phyloP scores from a whole-genome alignment of 1,140 invertebrate genomes.

The Ganaspis sp. region DNA sequence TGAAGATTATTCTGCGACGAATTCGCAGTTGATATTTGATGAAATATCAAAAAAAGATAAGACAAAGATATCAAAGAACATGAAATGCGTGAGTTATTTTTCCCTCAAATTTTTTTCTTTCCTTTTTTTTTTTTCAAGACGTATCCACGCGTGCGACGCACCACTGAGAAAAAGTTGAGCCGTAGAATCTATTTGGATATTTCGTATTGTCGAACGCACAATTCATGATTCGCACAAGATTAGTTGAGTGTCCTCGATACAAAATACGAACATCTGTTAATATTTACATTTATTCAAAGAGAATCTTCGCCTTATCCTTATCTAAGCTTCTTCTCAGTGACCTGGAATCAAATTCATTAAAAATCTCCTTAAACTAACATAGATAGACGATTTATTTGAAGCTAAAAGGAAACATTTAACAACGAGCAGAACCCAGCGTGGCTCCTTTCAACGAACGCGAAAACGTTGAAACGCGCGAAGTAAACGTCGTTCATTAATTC shows the following conservation, averaged over 20 bases:
- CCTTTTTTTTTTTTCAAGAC: neutral
- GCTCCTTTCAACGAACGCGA: conserved; percentile 35
- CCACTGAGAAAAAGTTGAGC: conserved; percentile 31
- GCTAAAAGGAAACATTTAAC: conserved; percentile 58
- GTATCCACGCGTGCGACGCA: conserved; percentile 16
- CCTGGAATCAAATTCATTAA: conserved; percentile 9
- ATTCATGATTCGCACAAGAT: conserved; percentile 12
- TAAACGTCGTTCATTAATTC: conserved; percentile 17
- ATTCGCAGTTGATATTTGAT: conserved; percentile 30
- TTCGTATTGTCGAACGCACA: conserved; percentile 9
- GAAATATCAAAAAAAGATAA: neutral
- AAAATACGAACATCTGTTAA: conserved; percentile 21
- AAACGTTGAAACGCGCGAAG: conserved; percentile 28
- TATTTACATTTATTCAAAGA: conserved; percentile 20
- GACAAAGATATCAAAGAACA: neutral
- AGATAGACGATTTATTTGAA: conserved; percentile 39
- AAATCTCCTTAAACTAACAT: conserved; percentile 31
- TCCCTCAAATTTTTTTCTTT: too few relatives aligned
- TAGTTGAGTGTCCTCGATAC: conserved; percentile 21
- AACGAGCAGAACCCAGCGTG: conserved; percentile 53
- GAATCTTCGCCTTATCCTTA: conserved; percentile 20
- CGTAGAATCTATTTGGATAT: conserved; percentile 18
- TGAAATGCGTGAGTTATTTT: too few relatives aligned
- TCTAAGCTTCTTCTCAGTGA: conserved; percentile 28
- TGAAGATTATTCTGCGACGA: conserved; percentile 33